A percentile compares a stretch with the other conserved stretches of the same genome.
Conservation (phyloP, 1,140 invertebrate genomes). For the Hetaerina americana region DNA sequence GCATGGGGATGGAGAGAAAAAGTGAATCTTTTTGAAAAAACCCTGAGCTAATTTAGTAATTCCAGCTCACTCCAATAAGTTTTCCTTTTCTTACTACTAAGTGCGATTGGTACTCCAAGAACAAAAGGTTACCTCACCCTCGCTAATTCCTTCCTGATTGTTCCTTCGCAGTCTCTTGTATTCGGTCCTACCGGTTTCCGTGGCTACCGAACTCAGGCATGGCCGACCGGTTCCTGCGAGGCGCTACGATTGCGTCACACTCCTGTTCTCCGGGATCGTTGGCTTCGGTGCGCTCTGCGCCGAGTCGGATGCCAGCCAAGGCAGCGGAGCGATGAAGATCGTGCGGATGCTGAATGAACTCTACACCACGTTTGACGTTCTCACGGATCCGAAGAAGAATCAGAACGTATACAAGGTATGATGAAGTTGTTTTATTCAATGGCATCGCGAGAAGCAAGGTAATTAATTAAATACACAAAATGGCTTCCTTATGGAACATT, state of each 20-base stretch:
- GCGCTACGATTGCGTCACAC: conserved; percentile 75
- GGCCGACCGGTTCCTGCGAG: conserved; percentile 74
- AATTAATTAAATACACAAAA: no score
- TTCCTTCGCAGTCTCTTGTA: conserved; percentile 86
- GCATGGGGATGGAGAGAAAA: no score
- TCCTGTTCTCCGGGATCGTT: conserved; percentile 89
- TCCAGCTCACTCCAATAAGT: no score
- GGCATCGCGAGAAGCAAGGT: no score
- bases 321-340: conserved; percentile 84
- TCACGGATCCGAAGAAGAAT: conserved; percentile 82
- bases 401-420: conserved; percentile 89
- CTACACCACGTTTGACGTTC: conserved; percentile 80
- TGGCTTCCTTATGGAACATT: no score
- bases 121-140: no score
- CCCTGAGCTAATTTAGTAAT: no score
- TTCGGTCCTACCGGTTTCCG: conserved; percentile 83
- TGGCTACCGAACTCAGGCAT: conserved; percentile 85
- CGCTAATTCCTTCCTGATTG: no score
- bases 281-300: conserved; percentile 82
- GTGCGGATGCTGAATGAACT: conserved; percentile 82
- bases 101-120: no score
- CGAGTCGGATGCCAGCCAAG: conserved; percentile 56
- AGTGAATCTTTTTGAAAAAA: no score
- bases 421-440: conserved; percentile 5
- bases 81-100: no score